Percentiles rank a stretch among this genome's conserved stretches.
These are phyloP conservation scores for Rhizoglyphus robini DNA, from an alignment of 1,140 invertebrate species.

Conservation along the genomic window DNA sequence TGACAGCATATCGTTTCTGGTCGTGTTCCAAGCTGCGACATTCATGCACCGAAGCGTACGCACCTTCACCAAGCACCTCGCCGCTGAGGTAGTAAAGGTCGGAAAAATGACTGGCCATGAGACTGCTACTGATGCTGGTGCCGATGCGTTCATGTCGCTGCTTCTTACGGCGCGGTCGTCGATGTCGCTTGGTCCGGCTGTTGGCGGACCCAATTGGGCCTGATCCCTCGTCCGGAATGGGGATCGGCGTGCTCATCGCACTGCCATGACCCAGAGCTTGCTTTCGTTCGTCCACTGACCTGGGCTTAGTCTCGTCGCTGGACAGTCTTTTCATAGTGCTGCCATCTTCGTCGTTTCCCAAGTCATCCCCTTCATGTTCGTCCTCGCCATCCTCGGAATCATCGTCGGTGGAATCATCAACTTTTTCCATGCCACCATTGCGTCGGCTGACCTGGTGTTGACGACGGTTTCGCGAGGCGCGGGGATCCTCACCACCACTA, in stretches of 20 bases:
- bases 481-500: background rate
- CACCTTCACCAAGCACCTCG: conserved; percentile 85
- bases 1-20: conserved; percentile 86
- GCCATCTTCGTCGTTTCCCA: conserved; percentile 1
- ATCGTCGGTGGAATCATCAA: background rate
- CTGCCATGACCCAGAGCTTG: background rate
- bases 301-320: too few species aligned
- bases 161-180: background rate
- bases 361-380: background rate
- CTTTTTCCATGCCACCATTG: background rate
- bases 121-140: background rate
- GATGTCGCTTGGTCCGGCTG: background rate
- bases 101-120: conserved; percentile 36
- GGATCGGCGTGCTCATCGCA: conserved; percentile 2
- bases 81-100: conserved; percentile 89
- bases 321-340: background rate
- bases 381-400: background rate
- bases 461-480: background rate
- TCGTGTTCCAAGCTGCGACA: conserved; percentile 63
- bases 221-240: conserved; percentile 1
- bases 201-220: background rate
- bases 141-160: background rate
- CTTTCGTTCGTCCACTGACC: background rate
- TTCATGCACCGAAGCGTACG: conserved; percentile 83
- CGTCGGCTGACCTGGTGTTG: background rate